These are phyloP conservation scores for Torymus auratus DNA, from an alignment of 2,888 invertebrate species.

Conservation along the genomic window DNA sequence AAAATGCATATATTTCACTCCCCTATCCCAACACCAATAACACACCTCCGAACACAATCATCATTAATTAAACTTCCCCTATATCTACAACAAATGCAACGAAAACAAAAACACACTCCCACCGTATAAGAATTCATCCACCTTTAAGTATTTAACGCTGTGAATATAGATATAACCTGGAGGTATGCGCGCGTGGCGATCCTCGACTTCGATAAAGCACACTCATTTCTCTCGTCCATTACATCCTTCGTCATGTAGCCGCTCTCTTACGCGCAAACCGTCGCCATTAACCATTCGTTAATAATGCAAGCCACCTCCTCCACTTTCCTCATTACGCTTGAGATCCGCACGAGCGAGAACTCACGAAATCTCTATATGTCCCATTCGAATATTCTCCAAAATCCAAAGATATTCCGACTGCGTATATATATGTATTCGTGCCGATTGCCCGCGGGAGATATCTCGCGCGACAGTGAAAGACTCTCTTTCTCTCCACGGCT, in stretches of 20 bases:
- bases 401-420: conserved; percentile 30
- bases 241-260: not conserved
- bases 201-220: not conserved
- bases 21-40: no score
- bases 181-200: no score
- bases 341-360: conserved; percentile 1
- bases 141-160: no score
- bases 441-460: conserved; percentile 38
- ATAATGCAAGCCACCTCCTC: conserved; percentile 13
- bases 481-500: conserved; percentile 5
- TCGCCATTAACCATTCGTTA: conserved; percentile 10
- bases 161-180: no score
- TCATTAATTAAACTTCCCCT: no score
- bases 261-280: no score
- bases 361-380: conserved; percentile 3
- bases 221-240: not conserved
- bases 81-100: no score
- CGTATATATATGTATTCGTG: conserved; percentile 20
- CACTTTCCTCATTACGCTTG: not conserved
- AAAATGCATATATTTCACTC: no score
- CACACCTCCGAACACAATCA: no score
- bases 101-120: no score
- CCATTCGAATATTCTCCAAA: conserved; percentile 21
- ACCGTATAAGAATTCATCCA: no score
- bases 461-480: conserved; percentile 24